Conservation (phyloP, 2,797 vertebrate genomes). For the Leucoraja ocellata region DNA sequence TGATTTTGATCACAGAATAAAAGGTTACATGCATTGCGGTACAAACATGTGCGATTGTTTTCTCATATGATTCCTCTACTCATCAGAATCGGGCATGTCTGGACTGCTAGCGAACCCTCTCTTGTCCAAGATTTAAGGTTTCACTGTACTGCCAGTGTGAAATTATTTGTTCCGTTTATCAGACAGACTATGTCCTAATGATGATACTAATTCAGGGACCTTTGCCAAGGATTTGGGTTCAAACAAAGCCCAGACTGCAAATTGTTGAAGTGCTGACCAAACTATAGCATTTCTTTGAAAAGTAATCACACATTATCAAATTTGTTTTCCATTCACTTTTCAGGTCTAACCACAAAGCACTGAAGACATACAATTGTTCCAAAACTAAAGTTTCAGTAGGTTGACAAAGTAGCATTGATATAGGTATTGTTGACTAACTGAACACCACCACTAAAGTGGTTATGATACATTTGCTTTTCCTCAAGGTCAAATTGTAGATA, state of each 20-base stretch:
- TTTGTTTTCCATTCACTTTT: constrained; percentile 30
- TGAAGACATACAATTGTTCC: constrained; percentile 22
- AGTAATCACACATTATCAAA: constrained; percentile 16
- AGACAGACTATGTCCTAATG: background rate
- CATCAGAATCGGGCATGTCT: background rate
- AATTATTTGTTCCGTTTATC: background rate
- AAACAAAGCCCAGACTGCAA: background rate
- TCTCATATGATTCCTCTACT: background rate
- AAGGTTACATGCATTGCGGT: background rate
- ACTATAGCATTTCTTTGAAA: constrained; percentile 17
- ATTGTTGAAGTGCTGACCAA: constrained; percentile 11
- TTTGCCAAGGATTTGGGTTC: background rate
- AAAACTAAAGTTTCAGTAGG: background rate
- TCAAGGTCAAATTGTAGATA: constrained; percentile 7
- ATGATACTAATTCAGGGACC: background rate
- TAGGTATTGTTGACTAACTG: constrained; percentile 9
- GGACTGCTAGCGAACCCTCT: background rate
- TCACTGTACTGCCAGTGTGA: background rate
- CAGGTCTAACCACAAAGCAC: constrained; percentile 32
- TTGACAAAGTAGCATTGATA: background rate
- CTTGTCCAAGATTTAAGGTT: background rate
- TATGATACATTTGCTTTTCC: background rate
- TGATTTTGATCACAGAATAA: background rate
- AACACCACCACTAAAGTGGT: background rate
- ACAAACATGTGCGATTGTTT: background rate